Conservation (phyloP, 2,113 vertebrate species). For the Salvelinus namaycush region DNA sequence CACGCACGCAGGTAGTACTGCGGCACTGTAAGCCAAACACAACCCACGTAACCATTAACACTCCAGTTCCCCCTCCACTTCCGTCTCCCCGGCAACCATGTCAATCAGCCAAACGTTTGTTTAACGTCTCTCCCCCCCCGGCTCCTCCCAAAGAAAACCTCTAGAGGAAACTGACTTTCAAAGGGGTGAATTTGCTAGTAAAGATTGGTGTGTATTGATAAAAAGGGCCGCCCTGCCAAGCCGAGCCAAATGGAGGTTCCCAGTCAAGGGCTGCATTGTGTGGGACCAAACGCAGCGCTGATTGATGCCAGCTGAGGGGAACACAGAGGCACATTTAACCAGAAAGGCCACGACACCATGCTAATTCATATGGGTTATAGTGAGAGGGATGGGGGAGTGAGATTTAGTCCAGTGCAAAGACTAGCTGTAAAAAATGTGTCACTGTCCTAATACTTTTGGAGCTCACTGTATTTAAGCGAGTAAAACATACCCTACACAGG, state of each 20-base stretch:
- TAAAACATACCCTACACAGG: too few species aligned
- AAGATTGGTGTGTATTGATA: constrained; percentile 76
- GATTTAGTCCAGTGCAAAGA: too few species aligned
- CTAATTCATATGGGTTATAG: constrained; percentile 27
- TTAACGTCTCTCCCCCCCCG: background rate
- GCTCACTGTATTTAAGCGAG: too few species aligned
- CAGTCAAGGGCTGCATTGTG: constrained; percentile 77
- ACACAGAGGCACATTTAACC: constrained; percentile 79
- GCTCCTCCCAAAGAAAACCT: background rate
- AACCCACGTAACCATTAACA: background rate
- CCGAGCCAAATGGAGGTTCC: constrained; percentile 59
- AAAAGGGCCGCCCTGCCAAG: constrained; percentile 72
- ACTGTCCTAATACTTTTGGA: too few species aligned
- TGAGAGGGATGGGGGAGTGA: background rate
- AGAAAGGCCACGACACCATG: constrained; percentile 15
- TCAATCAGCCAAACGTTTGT: constrained; percentile 2
- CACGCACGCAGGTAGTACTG: background rate
- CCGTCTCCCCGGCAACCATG: background rate
- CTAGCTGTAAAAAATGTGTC: too few species aligned
- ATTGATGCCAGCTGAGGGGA: constrained; percentile 82
- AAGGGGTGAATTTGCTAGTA: constrained; percentile 53
- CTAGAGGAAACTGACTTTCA: background rate
- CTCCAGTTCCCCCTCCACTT: background rate
- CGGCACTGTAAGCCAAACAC: constrained; percentile 1
- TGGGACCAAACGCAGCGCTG: constrained; percentile 66